These are phyloP conservation scores for Temnothorax ravouxi DNA, from an alignment of 2,888 invertebrate genomes.

Conservation along the genomic window DNA sequence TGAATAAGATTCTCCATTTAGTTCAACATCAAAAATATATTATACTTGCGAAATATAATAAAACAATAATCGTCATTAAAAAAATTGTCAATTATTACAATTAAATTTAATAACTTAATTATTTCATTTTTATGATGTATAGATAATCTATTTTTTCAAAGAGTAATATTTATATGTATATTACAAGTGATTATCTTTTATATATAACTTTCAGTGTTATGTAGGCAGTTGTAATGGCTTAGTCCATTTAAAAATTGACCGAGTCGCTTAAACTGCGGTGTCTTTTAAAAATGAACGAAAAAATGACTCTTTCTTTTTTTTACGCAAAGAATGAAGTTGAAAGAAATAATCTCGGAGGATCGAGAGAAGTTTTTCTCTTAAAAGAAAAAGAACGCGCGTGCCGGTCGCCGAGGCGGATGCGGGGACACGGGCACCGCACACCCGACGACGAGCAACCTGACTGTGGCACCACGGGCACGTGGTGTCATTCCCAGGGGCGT, in stretches of 20 bases:
- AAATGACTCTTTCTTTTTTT: neutral
- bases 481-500: constrained; percentile 72
- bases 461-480: constrained; percentile 50
- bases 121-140: neutral
- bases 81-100: neutral
- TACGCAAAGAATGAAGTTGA: constrained; percentile 15
- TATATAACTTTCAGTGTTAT: neutral
- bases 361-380: constrained; percentile 21
- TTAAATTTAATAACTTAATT: neutral
- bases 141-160: neutral
- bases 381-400: neutral
- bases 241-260: neutral
- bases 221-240: neutral
- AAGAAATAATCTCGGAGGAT: constrained; percentile 41
- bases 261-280: neutral
- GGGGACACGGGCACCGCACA: neutral
- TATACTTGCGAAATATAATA: neutral
- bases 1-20: constrained; percentile 14
- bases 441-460: constrained; percentile 42
- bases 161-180: neutral
- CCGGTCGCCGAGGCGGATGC: neutral
- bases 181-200: neutral
- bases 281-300: neutral
- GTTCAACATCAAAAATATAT: neutral
- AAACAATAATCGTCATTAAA: neutral